These are phyloP conservation scores for Neosilurus mollespiculum DNA, from an alignment of 2,797 vertebrate species.

Conservation along the genomic window DNA sequence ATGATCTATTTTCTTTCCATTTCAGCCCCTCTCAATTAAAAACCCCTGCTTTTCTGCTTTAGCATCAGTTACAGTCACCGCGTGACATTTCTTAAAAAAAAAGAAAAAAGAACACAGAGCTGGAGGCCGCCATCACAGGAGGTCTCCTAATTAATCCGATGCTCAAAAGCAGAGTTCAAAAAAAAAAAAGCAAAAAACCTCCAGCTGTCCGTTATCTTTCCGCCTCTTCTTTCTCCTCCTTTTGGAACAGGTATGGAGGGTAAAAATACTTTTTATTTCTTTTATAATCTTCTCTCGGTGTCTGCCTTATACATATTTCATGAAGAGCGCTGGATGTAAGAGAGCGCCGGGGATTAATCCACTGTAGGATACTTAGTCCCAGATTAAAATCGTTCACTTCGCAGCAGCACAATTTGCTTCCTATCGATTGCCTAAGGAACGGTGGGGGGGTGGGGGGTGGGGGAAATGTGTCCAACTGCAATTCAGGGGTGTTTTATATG, in stretches of 20 bases:
- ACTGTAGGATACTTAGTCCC: slow-evolving; percentile 83
- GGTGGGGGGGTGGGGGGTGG: slow-evolving; percentile 21
- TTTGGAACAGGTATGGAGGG: slow-evolving; percentile 57
- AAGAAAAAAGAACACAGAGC: slow-evolving; percentile 59
- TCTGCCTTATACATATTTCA: slow-evolving; percentile 82
- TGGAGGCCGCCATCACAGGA: slow-evolving; percentile 66
- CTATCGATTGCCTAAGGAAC: slow-evolving; percentile 73
- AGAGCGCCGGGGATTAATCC: slow-evolving; percentile 82
- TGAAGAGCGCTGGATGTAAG: slow-evolving; percentile 77
- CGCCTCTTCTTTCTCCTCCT: slow-evolving; percentile 69
- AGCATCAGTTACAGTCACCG: slow-evolving; percentile 62
- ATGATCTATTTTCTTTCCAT: neutral
- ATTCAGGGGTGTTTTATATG: slow-evolving; percentile 68
- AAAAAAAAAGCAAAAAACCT: slow-evolving; percentile 46
- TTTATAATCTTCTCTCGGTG: slow-evolving; percentile 66
- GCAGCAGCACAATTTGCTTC: slow-evolving; percentile 76
- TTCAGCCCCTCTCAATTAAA: slow-evolving; percentile 46
- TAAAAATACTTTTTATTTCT: slow-evolving; percentile 73
- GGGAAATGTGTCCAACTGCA: slow-evolving; percentile 56
- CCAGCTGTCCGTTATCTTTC: slow-evolving; percentile 67
- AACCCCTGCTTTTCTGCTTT: slow-evolving; percentile 54
- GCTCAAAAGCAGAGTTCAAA: slow-evolving; percentile 66
- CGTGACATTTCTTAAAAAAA: slow-evolving; percentile 52
- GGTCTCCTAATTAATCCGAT: slow-evolving; percentile 78
- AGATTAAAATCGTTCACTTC: slow-evolving; percentile 82